These are phyloP conservation scores for Melikaiella ostensackeni DNA, from an alignment of 2,888 invertebrate species.

Conservation along the genomic window DNA sequence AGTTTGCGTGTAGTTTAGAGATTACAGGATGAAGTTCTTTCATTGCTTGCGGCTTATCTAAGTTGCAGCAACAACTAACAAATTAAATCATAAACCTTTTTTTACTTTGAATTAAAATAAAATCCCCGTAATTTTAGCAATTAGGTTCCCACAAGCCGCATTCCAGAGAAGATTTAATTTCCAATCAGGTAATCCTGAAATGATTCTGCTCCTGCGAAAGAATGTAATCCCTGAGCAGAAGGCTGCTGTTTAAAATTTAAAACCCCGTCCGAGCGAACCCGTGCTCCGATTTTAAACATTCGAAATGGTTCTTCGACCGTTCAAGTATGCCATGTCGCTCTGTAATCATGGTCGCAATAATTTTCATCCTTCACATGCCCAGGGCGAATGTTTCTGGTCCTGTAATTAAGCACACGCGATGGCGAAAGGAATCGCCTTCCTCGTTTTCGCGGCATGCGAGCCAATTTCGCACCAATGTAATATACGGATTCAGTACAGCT, in stretches of 20 bases:
- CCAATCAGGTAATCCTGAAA: slow-evolving; percentile 39
- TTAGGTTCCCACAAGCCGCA: slow-evolving; percentile 16
- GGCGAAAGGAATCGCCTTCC: slow-evolving; percentile 28
- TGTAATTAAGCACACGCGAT: slow-evolving; percentile 38
- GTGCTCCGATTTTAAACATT: slow-evolving; percentile 40
- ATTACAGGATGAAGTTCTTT: too few species aligned
- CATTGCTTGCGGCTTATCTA: too few species aligned
- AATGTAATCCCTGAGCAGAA: slow-evolving; percentile 37
- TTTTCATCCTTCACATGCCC: slow-evolving; percentile 36
- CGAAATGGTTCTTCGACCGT: slow-evolving; percentile 39
- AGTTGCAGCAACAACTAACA: too few species aligned
- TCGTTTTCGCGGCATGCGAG: slow-evolving; percentile 34
- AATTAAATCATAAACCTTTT: background rate
- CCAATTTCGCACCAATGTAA: slow-evolving; percentile 20
- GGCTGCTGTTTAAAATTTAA: slow-evolving; percentile 40
- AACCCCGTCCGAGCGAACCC: slow-evolving; percentile 26
- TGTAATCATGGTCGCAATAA: slow-evolving; percentile 40
- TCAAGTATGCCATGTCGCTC: slow-evolving; percentile 38
- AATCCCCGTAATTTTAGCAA: slow-evolving; percentile 8
- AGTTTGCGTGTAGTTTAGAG: too few species aligned
- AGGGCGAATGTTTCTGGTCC: slow-evolving; percentile 40
- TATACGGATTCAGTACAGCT: background rate
- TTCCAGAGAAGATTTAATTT: slow-evolving; percentile 27
- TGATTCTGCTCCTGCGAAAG: slow-evolving; percentile 31
- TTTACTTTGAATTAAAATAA: background rate